Conservation (phyloP, 2,113 vertebrate genomes). For the Pangasianodon gigas region DNA sequence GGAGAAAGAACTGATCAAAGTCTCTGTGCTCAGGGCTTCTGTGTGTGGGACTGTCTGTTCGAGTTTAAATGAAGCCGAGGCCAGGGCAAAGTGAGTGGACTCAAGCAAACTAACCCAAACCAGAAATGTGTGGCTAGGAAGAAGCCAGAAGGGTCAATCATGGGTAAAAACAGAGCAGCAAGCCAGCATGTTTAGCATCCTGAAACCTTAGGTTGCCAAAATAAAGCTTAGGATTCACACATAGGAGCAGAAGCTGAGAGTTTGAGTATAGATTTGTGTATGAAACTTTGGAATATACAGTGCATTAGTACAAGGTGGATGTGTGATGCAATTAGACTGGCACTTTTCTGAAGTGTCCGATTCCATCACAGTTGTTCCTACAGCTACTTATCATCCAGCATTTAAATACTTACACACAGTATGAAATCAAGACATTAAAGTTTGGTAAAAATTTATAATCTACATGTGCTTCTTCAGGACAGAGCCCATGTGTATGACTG, state of each 20-base stretch:
- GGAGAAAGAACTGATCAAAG: constrained; percentile 52
- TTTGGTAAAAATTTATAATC: constrained; percentile 5
- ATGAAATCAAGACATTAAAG: neutral
- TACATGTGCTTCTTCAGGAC: constrained; percentile 10
- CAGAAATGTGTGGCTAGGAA: constrained; percentile 33
- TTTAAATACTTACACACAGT: neutral
- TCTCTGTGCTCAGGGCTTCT: constrained; percentile 40
- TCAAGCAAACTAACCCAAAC: constrained; percentile 41
- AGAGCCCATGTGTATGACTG: constrained; percentile 40
- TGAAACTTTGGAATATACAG: neutral
- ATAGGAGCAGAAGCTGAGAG: neutral
- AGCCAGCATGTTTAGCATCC: constrained; percentile 12
- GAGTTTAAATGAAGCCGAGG: constrained; percentile 38
- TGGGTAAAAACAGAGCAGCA: neutral
- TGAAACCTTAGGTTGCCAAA: constrained; percentile 2
- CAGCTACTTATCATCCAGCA: neutral
- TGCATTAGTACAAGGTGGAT: neutral
- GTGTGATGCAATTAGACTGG: neutral
- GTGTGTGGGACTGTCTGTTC: constrained; percentile 46
- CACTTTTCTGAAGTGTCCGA: neutral
- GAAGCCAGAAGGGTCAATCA: constrained; percentile 13
- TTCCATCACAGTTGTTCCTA: neutral
- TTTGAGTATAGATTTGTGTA: neutral
- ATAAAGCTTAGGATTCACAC: neutral
- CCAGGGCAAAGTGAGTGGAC: constrained; percentile 22